Evolutionary conservation across 2,797 vertebrate genomes (phyloP).

Genomic region (Hoplostethus atlanticus): DNA sequence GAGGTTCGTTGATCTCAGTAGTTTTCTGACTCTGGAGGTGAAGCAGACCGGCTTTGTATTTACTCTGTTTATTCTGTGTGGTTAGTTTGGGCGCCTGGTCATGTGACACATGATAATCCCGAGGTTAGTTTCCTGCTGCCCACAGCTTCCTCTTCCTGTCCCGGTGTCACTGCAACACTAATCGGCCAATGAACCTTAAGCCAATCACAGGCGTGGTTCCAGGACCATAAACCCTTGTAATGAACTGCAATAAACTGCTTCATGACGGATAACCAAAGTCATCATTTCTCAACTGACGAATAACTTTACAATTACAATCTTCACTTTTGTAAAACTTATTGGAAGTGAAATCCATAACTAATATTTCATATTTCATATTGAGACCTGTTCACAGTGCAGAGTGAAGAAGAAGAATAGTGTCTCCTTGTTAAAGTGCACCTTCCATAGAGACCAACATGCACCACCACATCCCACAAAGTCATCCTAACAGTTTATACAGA

Average conservation of each 20-base stretch:
- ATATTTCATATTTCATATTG: too few species aligned
- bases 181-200: conserved; percentile 34
- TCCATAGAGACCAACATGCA: conserved; percentile 17
- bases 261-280: conserved; percentile 13
- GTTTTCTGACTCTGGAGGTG: too few species aligned
- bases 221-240: conserved; percentile 29
- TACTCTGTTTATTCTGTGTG: background rate
- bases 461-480: background rate
- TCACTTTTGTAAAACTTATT: too few species aligned
- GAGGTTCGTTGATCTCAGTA: background rate
- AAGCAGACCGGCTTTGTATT: too few species aligned
- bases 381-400: too few species aligned
- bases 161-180: conserved; percentile 13
- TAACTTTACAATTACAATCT: too few species aligned
- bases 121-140: conserved; percentile 26
- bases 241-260: conserved; percentile 37
- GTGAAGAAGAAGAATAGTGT: too few species aligned
- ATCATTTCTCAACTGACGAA: too few species aligned
- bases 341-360: too few species aligned
- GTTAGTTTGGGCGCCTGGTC: conserved; percentile 1
- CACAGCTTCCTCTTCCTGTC: conserved; percentile 40
- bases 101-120: conserved; percentile 9
- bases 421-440: background rate
- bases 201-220: conserved; percentile 35
- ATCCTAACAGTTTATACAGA: too few species aligned